Percentiles rank a stretch among this genome's conserved stretches.
Evolutionary conservation across 2,113 vertebrate genomes (phyloP).

Genomic region (Bucco capensis): DNA sequence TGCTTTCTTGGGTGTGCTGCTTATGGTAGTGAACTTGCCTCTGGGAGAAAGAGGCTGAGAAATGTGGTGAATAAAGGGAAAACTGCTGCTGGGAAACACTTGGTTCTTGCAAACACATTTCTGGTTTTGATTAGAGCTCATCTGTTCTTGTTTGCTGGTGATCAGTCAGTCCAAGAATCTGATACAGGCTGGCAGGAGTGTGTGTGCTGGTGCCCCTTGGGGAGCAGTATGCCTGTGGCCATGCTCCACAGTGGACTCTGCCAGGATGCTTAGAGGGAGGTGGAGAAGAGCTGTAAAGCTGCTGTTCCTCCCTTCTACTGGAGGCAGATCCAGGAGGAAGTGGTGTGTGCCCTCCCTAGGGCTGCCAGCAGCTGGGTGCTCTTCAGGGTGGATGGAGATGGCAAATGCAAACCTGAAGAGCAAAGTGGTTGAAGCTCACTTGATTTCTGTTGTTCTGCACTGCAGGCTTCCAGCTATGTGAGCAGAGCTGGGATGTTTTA

Average conservation of each 20-base stretch:
- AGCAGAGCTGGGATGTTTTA: fast-evolving
- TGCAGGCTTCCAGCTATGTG: fast-evolving
- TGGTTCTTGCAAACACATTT: not conserved
- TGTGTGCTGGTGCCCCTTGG: fast-evolving
- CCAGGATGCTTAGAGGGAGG: not conserved
- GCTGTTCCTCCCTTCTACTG: not conserved
- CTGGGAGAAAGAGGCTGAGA: not conserved
- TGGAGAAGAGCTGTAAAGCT: not conserved
- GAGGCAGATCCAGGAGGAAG: not conserved
- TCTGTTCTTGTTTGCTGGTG: not conserved
- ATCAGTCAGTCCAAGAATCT: not conserved
- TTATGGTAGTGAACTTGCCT: not conserved
- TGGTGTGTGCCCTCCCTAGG: not conserved
- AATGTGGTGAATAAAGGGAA: not conserved
- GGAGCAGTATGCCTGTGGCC: not conserved
- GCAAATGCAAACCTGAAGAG: not conserved
- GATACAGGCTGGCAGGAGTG: not conserved
- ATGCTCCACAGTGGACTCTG: not conserved
- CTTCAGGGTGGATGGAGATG: not conserved
- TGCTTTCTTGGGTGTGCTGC: not conserved
- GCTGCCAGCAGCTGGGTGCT: not conserved
- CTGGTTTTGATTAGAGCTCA: not conserved
- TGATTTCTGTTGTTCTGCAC: fast-evolving
- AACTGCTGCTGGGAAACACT: not conserved
- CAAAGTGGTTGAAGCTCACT: fast-evolving